These are phyloP conservation scores for Porphyrio hochstetteri DNA, from an alignment of 2,113 vertebrate genomes.

Conservation along the genomic window DNA sequence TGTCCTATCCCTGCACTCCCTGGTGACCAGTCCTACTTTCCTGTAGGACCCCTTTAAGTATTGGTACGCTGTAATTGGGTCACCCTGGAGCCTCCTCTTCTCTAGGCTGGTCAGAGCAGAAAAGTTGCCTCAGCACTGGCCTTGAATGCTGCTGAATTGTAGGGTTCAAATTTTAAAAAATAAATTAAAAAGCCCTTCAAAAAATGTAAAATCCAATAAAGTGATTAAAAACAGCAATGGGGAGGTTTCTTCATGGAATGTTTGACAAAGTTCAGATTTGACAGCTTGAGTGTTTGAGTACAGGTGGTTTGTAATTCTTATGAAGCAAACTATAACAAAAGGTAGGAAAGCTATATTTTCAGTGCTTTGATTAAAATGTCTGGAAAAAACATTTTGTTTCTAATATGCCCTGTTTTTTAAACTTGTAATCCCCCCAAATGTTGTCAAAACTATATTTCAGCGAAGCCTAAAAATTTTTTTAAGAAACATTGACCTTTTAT, in stretches of 20 bases:
- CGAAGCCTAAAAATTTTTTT: not conserved
- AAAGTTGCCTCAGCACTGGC: not conserved
- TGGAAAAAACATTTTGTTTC: not conserved
- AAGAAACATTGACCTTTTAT: not conserved
- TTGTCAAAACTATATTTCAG: not conserved
- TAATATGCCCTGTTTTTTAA: not conserved
- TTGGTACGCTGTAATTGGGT: no score
- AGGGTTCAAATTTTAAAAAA: not conserved
- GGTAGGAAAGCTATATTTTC: not conserved
- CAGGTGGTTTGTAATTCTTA: not conserved
- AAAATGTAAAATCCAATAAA: not conserved
- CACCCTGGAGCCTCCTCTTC: no score
- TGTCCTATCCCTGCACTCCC: no score
- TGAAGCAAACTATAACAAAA: not conserved
- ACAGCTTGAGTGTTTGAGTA: not conserved
- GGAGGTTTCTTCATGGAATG: not conserved
- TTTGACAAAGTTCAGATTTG: not conserved
- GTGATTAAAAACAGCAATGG: not conserved
- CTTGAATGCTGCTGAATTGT: not conserved
- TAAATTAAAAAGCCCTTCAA: not conserved
- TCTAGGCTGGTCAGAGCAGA: not conserved
- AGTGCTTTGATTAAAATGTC: not conserved
- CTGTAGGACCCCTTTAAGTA: no score
- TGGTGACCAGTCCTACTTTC: no score
- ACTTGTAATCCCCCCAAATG: fast-evolving